Evolutionary conservation across 2,888 invertebrate genomes (phyloP).

Genomic region (Cremastobaeus sp.): DNA sequence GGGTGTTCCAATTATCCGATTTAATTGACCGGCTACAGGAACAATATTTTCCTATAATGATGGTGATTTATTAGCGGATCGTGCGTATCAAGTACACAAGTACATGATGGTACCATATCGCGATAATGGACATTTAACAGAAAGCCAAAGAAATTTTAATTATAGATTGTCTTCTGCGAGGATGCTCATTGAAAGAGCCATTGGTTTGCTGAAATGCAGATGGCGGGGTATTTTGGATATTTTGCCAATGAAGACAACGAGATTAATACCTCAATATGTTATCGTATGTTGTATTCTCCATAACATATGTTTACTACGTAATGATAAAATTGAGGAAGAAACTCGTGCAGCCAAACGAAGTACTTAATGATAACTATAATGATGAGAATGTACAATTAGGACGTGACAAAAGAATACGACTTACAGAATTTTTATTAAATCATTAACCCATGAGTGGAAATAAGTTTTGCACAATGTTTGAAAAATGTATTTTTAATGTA

Average conservation of each 20-base stretch:
- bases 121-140: not conserved
- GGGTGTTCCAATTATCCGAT: not conserved
- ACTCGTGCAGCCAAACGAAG: no score
- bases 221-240: not conserved
- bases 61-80: not conserved
- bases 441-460: no score
- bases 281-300: no score
- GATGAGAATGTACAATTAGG: no score
- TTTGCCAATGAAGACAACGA: not conserved
- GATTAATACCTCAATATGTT: not conserved
- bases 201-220: not conserved
- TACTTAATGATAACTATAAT: no score
- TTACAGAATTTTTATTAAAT: no score
- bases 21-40: not conserved
- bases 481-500: no score
- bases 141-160: not conserved
- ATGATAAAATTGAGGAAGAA: not conserved
- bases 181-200: not conserved
- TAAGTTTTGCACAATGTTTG: no score
- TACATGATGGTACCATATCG: not conserved
- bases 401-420: no score
- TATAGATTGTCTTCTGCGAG: not conserved
- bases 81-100: not conserved
- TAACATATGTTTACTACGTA: not conserved
- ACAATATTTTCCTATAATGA: not conserved